Conservation (phyloP, 2,888 invertebrate genomes). For the Noctua janthina region DNA sequence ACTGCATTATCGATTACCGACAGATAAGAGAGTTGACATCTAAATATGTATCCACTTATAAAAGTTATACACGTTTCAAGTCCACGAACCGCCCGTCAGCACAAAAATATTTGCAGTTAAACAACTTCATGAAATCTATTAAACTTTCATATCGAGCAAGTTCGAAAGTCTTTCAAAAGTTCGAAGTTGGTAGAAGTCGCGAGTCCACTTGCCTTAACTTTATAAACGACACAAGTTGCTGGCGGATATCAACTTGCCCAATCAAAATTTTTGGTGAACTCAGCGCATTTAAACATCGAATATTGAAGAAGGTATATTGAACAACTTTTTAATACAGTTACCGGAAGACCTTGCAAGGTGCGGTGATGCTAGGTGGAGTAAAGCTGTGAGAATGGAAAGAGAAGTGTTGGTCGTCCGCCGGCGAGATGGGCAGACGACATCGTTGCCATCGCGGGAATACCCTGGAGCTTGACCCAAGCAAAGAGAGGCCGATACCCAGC, state of each 20-base stretch:
- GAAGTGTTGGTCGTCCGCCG: too few species aligned
- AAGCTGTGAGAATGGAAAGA: too few species aligned
- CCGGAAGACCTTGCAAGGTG: too few species aligned
- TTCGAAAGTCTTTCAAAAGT: constrained; percentile 11
- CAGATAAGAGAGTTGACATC: not conserved
- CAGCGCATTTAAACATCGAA: constrained; percentile 1
- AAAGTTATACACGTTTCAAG: not conserved
- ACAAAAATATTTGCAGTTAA: not conserved
- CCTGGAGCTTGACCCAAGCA: too few species aligned
- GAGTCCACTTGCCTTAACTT: constrained; percentile 23
- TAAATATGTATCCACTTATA: not conserved
- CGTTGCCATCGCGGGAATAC: too few species aligned
- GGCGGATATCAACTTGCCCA: constrained; percentile 1
- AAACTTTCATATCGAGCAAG: not conserved
- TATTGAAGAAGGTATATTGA: not conserved
- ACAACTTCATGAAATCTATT: constrained; percentile 8
- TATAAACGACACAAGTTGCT: constrained; percentile 27
- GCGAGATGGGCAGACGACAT: too few species aligned
- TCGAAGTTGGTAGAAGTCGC: constrained; percentile 14
- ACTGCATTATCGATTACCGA: not conserved
- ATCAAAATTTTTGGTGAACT: constrained; percentile 12
- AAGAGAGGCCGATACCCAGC: too few species aligned
- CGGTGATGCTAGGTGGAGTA: too few species aligned
- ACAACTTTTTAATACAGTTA: not conserved
- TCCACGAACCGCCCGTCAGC: not conserved